phyloP scores from a whole-genome alignment of 1,140 invertebrate species.

The Pogonomyrmex californicus region DNA sequence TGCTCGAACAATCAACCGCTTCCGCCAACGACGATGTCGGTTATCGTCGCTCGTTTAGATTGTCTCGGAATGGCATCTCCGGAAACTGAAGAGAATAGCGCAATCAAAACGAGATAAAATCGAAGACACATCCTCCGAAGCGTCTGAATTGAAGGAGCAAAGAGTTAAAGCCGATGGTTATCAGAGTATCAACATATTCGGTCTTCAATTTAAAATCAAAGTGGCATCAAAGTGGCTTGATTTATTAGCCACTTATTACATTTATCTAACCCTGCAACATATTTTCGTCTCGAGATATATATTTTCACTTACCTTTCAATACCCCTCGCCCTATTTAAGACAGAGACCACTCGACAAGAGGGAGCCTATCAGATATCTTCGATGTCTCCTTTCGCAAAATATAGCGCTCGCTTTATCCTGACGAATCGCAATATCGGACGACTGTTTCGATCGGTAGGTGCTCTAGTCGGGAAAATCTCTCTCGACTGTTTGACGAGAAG shows the following conservation, averaged over 20 bases:
- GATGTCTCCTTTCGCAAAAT: slow-evolving; percentile 11
- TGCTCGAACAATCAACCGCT: slow-evolving; percentile 29
- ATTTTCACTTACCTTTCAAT: background rate
- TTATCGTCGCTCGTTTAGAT: background rate
- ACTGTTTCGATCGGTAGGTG: slow-evolving; percentile 64
- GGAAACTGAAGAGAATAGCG: slow-evolving; percentile 6
- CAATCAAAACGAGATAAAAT: background rate
- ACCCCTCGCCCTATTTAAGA: no score
- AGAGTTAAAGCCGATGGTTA: background rate
- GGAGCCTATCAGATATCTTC: background rate
- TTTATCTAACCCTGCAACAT: background rate
- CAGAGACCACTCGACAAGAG: no score
- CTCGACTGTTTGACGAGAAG: slow-evolving; percentile 75
- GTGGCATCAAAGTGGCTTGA: background rate
- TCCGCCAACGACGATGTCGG: slow-evolving; percentile 28
- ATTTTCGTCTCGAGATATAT: background rate
- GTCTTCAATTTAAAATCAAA: background rate
- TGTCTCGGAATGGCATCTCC: slow-evolving; percentile 31
- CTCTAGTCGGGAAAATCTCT: slow-evolving; percentile 51
- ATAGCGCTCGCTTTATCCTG: slow-evolving; percentile 51
- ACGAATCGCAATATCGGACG: slow-evolving; percentile 81
- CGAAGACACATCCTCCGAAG: slow-evolving; percentile 13
- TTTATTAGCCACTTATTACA: background rate
- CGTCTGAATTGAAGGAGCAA: background rate
- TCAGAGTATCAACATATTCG: background rate